A percentile compares a stretch with the other conserved stretches of the same genome.
Conservation (phyloP, 2,797 vertebrate genomes). For the Adelosebastes latens region DNA sequence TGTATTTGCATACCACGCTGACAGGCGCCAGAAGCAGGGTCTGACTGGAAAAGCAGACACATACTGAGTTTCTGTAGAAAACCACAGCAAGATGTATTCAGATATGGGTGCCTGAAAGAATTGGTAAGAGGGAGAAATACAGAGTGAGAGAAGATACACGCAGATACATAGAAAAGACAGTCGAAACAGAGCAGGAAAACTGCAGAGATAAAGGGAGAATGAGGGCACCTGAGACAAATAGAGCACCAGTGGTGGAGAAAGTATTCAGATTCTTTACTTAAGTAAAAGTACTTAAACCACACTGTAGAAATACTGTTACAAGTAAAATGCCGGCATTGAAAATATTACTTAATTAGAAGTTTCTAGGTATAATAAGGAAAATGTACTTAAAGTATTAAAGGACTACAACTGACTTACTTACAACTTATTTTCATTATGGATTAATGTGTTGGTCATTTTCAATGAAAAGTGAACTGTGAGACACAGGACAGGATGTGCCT, state of each 20-base stretch:
- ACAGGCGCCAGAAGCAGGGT: slow-evolving; percentile 57
- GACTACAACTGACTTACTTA: too few species aligned
- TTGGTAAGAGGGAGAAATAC: slow-evolving; percentile 8
- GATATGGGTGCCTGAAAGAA: slow-evolving; percentile 84
- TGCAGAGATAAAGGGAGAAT: not conserved
- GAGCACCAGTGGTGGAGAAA: not conserved
- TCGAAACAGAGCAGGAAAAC: not conserved
- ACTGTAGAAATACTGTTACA: too few species aligned
- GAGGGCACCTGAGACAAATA: slow-evolving; percentile 12
- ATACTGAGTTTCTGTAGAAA: slow-evolving; percentile 89
- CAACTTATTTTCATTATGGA: too few species aligned
- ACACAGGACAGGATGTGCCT: slow-evolving; percentile 30
- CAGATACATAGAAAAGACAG: not conserved
- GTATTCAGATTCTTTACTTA: too few species aligned
- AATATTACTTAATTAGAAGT: too few species aligned
- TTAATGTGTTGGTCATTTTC: too few species aligned
- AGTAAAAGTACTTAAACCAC: too few species aligned
- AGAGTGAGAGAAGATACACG: slow-evolving; percentile 1
- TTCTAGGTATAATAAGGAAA: too few species aligned
- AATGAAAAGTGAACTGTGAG: not conserved
- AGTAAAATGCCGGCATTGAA: too few species aligned
- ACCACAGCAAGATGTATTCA: slow-evolving; percentile 89
- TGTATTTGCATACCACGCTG: slow-evolving; percentile 79
- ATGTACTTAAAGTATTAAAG: too few species aligned
- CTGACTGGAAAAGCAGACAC: slow-evolving; percentile 84